Percentiles rank a stretch among this genome's conserved stretches.
Evolutionary conservation across 2,797 vertebrate genomes (phyloP).

Genomic region (Epinephelus coioides): DNA sequence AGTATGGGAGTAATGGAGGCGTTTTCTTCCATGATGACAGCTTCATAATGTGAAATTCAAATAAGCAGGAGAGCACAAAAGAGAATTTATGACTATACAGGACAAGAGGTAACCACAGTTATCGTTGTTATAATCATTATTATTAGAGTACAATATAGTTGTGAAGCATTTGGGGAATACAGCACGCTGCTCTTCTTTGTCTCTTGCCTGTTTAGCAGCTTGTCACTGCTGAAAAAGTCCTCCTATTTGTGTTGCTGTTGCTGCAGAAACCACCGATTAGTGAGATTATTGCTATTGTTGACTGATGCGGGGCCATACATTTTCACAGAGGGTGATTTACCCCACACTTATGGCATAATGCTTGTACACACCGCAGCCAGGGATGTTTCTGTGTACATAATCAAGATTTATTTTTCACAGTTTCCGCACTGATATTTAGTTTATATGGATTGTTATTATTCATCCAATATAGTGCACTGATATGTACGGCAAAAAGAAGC

Average conservation of each 20-base stretch:
- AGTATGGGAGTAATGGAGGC: not conserved
- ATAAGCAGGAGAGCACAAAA: not conserved
- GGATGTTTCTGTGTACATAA: slow-evolving; percentile 72
- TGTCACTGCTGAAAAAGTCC: slow-evolving; percentile 39
- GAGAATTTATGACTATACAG: not conserved
- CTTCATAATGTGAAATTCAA: not conserved
- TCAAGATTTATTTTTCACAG: slow-evolving; percentile 76
- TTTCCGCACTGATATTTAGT: slow-evolving; percentile 77
- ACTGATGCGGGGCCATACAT: slow-evolving; percentile 75
- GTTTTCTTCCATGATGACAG: not conserved
- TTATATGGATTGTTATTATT: slow-evolving; percentile 82
- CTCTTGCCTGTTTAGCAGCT: slow-evolving; percentile 42
- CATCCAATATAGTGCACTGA: slow-evolving; percentile 76
- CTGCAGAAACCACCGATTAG: slow-evolving; percentile 73
- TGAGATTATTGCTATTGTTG: slow-evolving; percentile 82
- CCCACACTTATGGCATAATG: slow-evolving; percentile 80
- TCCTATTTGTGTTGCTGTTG: slow-evolving; percentile 61
- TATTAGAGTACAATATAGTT: not conserved
- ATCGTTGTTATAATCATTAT: not conserved
- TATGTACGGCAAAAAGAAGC: slow-evolving; percentile 67
- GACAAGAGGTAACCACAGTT: not conserved
- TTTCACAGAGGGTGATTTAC: slow-evolving; percentile 82
- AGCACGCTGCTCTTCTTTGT: slow-evolving; percentile 15
- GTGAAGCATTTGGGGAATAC: slow-evolving; percentile 11
- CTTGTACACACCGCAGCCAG: slow-evolving; percentile 51